phyloP scores from a whole-genome alignment of 1,140 invertebrate genomes.

The Temnothorax longispinosus region DNA sequence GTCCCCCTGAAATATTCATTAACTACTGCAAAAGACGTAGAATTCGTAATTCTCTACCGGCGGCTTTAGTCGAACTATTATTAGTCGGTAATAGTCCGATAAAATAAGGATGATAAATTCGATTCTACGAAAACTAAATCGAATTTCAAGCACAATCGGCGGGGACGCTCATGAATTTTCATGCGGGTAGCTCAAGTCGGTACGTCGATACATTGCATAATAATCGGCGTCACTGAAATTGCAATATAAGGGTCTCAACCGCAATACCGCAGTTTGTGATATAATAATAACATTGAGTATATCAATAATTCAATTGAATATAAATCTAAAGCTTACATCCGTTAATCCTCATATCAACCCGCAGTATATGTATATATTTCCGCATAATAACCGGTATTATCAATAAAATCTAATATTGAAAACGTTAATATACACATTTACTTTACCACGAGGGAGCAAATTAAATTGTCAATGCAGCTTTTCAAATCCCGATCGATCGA shows the following conservation, averaged over 20 bases:
- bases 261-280: conserved; percentile 49
- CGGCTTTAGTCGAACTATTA: conserved; percentile 16
- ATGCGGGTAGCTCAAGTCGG: conserved; percentile 36
- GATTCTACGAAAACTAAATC: conserved; percentile 49
- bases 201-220: conserved; percentile 48
- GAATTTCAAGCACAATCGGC: conserved; percentile 11
- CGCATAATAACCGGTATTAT: conserved; percentile 40
- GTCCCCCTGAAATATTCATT: conserved; percentile 55
- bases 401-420: conserved; percentile 53
- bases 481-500: conserved; percentile 10
- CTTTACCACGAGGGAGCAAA: not conserved
- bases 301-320: conserved; percentile 56
- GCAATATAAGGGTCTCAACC: conserved; percentile 35
- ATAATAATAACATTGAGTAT: conserved; percentile 51
- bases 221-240: conserved; percentile 48
- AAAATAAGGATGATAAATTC: conserved; percentile 47
- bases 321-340: conserved; percentile 45
- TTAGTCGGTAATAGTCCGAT: conserved; percentile 25
- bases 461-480: conserved; percentile 15
- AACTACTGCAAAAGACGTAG: conserved; percentile 43
- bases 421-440: conserved; percentile 21
- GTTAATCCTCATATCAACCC: conserved; percentile 39
- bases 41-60: conserved; percentile 21
- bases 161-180: conserved; percentile 40
- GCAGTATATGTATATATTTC: conserved; percentile 10